Percentiles rank a stretch among this genome's conserved stretches.
Conservation (phyloP, 2,888 invertebrate species). For the Panzeria rudis region DNA sequence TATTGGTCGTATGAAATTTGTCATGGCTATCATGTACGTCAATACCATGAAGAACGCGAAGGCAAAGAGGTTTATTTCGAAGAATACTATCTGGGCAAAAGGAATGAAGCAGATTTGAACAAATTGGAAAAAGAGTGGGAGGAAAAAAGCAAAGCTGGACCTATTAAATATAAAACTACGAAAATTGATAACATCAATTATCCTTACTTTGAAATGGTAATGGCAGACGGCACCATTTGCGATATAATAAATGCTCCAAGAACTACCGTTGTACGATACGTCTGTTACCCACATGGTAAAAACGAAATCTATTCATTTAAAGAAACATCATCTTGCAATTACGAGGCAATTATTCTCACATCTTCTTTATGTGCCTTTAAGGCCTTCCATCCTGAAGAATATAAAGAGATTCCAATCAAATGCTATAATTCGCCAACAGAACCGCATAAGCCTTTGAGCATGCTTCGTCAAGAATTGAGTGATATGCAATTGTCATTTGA, state of each 20-base stretch:
- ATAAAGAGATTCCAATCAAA: slow-evolving; percentile 90
- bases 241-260: slow-evolving; percentile 95
- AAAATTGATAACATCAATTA: slow-evolving; percentile 94
- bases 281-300: slow-evolving; percentile 94
- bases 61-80: slow-evolving; percentile 92
- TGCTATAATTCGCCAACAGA: slow-evolving; percentile 88
- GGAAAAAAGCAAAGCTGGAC: slow-evolving; percentile 84
- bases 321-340: slow-evolving; percentile 96
- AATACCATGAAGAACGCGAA: slow-evolving; percentile 98
- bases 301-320: slow-evolving; percentile 97
- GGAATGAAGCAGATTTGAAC: slow-evolving; percentile 88
- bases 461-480: slow-evolving; percentile 89
- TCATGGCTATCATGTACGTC: slow-evolving; percentile 94
- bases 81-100: slow-evolving; percentile 93
- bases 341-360: slow-evolving; percentile 95
- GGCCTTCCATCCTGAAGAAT: slow-evolving; percentile 91
- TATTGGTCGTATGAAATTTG: slow-evolving; percentile 99
- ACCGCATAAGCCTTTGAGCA: slow-evolving; percentile 89
- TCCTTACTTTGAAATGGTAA: slow-evolving; percentile 94
- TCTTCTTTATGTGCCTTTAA: slow-evolving; percentile 95
- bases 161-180: slow-evolving; percentile 86
- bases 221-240: slow-evolving; percentile 95
- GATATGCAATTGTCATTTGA: slow-evolving; percentile 86
- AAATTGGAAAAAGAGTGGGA: slow-evolving; percentile 85
- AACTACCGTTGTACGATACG: slow-evolving; percentile 91